Conservation (phyloP, 1,140 invertebrate species). For the Diabrotica undecimpunctata region DNA sequence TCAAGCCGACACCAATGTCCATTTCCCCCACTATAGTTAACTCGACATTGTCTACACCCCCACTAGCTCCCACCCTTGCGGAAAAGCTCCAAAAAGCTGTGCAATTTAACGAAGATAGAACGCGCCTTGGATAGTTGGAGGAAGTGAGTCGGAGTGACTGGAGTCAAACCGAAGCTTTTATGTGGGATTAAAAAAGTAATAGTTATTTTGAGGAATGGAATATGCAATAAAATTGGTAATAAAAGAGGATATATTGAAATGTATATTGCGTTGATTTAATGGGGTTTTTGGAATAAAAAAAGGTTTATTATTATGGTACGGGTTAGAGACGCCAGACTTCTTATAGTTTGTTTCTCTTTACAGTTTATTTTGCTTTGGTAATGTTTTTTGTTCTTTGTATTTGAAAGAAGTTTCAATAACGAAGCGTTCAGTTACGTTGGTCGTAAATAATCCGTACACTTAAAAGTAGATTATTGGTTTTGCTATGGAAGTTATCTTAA, state of each 20-base stretch:
- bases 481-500: no score
- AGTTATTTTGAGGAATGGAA: conserved; percentile 27
- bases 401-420: no score
- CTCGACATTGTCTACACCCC: conserved; percentile 26
- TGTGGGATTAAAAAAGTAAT: conserved; percentile 31
- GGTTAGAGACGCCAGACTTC: neutral
- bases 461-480: no score
- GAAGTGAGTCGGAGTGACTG: conserved; percentile 3
- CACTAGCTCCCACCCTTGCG: conserved; percentile 22
- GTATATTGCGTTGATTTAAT: conserved; percentile 17
- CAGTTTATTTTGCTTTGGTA: neutral
- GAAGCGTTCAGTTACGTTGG: no score
- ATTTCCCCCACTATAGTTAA: conserved; percentile 26
- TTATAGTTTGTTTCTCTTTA: neutral
- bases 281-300: conserved; percentile 14
- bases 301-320: conserved; percentile 9
- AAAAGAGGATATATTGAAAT: conserved; percentile 22
- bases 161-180: conserved; percentile 17
- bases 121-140: conserved; percentile 4
- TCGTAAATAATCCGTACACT: no score
- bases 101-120: conserved; percentile 23
- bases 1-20: conserved; percentile 3
- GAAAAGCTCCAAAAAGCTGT: conserved; percentile 24
- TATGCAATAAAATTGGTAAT: conserved; percentile 16
- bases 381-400: conserved; percentile 1